Base-by-base conservation (phyloP, 2,113 vertebrate species). In the Onychostruthus taczanowskii region DNA sequence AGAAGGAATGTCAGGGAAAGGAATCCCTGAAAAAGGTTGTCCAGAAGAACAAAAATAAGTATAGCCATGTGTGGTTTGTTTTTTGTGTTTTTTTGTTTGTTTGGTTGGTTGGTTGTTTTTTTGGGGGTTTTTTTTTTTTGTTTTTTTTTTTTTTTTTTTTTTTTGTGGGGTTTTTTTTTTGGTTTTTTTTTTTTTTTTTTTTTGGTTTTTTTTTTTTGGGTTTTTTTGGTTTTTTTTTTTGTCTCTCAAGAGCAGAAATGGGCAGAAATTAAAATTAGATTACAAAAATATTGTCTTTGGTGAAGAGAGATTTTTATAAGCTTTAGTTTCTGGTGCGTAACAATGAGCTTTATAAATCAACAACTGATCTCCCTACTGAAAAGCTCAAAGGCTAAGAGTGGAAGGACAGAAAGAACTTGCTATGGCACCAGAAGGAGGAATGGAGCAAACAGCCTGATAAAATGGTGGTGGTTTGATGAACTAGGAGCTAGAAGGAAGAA, bases 311-410 rank as follows among this genome's bases (percentile, higher is more conserved):
- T 88, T 79, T 95, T 93, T 93, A 46, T 87, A 61, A 93, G 79
- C 53, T 81, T 94, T 79, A 56, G 43, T 66, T 89, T 88, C 50
- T 79, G 66, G 73, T 70, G 84, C 22, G 37, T 69, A 84, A 91
- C 62, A 84, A 83, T 83, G 46, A 90, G 72, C 61, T 96, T 95
- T 94, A 89, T 95, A 82, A 96, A 96, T 95, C 84, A 86, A 41
- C 79, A 91, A 74, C 58, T 81, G 35, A 92, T 95, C 96, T 95
- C 66, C 76, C 74, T 89, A 24, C 75, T 88, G 87, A 95, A 89
- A 94, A 94, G 27, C 62, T 93, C 59, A 85, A 93, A 94, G 37
- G 49, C 52, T 88, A 35, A 52, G 72, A 89, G 61, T 10, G 8
- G 58, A 87, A 78, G 61, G 44, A 58, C 37, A 87, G 52, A 21